Evolutionary conservation across 1,140 invertebrate genomes (phyloP).

Genomic region (Aricia agestis): DNA sequence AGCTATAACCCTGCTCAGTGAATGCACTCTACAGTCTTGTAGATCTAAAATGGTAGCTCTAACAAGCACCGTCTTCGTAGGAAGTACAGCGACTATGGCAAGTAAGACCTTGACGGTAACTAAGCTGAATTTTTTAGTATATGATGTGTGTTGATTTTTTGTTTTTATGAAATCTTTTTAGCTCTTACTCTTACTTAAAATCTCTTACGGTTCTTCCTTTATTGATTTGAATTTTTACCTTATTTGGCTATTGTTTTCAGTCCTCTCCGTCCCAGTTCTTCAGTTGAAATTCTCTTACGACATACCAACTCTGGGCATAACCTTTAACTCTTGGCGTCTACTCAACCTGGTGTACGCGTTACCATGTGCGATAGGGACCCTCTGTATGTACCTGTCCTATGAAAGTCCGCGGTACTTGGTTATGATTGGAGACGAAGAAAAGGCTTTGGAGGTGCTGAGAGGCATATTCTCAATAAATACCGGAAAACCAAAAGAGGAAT

Average conservation of each 20-base stretch:
- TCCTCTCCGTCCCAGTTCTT: slow-evolving; percentile 50
- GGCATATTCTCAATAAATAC: slow-evolving; percentile 75
- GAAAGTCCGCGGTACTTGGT: slow-evolving; percentile 84
- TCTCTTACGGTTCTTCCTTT: too few relatives aligned
- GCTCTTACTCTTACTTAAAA: too few relatives aligned
- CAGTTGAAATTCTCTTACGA: slow-evolving; percentile 62
- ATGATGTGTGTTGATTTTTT: neutral
- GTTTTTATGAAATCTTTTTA: too few relatives aligned
- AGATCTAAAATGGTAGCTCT: slow-evolving; percentile 40
- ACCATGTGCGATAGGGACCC: slow-evolving; percentile 77
- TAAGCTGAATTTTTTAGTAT: neutral
- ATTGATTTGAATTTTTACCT: too few relatives aligned
- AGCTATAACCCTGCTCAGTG: slow-evolving; percentile 45
- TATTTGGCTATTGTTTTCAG: slow-evolving; percentile 37
- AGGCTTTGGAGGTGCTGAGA: slow-evolving; percentile 75
- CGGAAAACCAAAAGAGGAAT: slow-evolving; percentile 55
- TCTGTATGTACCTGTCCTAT: slow-evolving; percentile 77
- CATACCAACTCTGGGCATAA: slow-evolving; percentile 55
- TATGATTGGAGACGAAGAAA: slow-evolving; percentile 70
- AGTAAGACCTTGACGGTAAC: slow-evolving; percentile 34
- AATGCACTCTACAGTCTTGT: slow-evolving; percentile 43
- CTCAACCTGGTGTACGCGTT: slow-evolving; percentile 79
- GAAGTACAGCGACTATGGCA: slow-evolving; percentile 45
- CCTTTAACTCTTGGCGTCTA: slow-evolving; percentile 81
- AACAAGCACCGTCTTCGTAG: slow-evolving; percentile 40